Conservation (phyloP, 2,113 vertebrate genomes). For the Tautogolabrus adspersus region DNA sequence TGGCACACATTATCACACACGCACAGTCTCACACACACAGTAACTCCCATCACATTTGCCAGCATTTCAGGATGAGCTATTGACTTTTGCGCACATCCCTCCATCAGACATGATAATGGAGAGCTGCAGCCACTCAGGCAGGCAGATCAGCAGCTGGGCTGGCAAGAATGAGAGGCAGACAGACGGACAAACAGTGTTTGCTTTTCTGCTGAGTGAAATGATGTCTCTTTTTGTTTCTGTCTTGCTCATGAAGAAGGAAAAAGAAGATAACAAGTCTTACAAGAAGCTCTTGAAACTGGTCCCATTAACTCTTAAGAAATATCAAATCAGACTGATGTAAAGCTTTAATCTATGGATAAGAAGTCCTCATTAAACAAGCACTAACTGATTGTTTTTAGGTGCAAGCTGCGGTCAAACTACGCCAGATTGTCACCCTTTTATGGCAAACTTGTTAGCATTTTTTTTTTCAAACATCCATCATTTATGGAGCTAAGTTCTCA, state of each 20-base stretch:
- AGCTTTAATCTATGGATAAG: conserved; percentile 33
- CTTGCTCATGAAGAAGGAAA: conserved; percentile 16
- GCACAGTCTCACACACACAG: conserved; percentile 12
- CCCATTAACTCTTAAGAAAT: conserved; percentile 31
- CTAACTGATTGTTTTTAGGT: not conserved
- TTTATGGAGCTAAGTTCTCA: too few species aligned
- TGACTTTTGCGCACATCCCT: conserved; percentile 52
- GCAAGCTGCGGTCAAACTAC: not conserved
- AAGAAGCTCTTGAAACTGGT: conserved; percentile 35
- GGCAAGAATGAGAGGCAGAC: conserved; percentile 41
- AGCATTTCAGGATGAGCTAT: conserved; percentile 58
- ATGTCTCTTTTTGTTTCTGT: conserved; percentile 46
- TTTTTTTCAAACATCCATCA: not conserved
- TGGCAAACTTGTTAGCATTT: not conserved
- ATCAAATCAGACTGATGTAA: conserved; percentile 33
- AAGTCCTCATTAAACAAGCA: conserved; percentile 6
- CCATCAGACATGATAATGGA: conserved; percentile 57
- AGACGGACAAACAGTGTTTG: conserved; percentile 32
- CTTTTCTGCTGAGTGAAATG: conserved; percentile 35
- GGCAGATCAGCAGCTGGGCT: conserved; percentile 61
- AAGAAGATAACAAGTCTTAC: conserved; percentile 32
- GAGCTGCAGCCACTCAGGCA: conserved; percentile 43
- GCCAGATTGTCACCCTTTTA: not conserved
- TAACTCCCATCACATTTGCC: conserved; percentile 45
- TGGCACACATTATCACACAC: conserved; percentile 25